Evolutionary conservation across 2,113 vertebrate genomes (phyloP).

Genomic region (Lonchura striata): DNA sequence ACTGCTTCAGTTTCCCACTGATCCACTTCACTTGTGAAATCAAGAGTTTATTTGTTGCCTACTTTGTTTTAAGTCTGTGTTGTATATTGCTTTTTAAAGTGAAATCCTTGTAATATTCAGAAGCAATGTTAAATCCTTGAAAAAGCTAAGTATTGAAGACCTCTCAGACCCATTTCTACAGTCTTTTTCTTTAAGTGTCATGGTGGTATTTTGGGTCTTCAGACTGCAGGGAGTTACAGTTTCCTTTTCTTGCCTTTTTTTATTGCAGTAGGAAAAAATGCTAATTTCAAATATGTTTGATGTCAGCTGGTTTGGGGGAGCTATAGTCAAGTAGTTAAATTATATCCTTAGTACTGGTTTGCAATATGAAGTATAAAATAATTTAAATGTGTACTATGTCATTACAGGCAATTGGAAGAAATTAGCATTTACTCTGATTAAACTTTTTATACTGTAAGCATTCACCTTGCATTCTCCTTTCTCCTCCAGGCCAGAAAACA

Average conservation of each 20-base stretch:
- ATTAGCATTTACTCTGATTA: not conserved
- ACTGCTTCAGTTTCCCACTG: not conserved
- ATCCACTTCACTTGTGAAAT: not conserved
- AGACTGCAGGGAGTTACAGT: not conserved
- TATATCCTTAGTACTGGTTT: not conserved
- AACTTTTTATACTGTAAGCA: not conserved
- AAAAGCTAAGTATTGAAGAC: not conserved
- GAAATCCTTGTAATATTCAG: not conserved
- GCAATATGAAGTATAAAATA: not conserved
- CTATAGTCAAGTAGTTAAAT: not conserved
- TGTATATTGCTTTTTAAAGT: not conserved
- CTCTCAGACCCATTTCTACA: not conserved
- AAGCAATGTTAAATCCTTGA: not conserved
- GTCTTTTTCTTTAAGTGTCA: not conserved
- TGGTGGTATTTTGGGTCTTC: not conserved
- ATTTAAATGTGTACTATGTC: not conserved
- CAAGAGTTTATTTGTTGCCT: not conserved
- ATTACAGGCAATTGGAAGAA: not conserved
- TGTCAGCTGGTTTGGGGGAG: not conserved
- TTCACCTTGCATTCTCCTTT: slow-evolving; percentile 5
- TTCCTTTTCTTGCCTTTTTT: not conserved
- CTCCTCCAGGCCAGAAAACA: slow-evolving; percentile 53
- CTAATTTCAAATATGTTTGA: not conserved
- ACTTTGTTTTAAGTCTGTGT: not conserved
- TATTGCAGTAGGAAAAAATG: slow-evolving; percentile 10